A percentile compares a stretch with the other conserved stretches of the same genome.
These are phyloP conservation scores for Catharus minimus DNA, from an alignment of 2,113 vertebrate genomes.

Conservation along the genomic window DNA sequence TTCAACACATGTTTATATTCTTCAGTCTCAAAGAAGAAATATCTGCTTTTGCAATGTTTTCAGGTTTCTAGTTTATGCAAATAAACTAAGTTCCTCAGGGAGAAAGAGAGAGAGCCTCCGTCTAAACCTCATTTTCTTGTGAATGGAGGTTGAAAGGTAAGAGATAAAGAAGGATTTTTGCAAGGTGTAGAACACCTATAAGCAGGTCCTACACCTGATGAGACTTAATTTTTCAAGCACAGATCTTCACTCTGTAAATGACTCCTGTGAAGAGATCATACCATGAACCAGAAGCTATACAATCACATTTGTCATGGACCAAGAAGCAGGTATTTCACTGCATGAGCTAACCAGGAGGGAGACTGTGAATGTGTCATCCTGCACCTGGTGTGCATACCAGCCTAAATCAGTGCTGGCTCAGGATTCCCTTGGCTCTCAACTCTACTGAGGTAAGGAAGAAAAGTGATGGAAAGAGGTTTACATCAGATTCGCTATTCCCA, in stretches of 20 bases:
- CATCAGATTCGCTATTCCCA: background rate
- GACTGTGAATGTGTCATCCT: background rate
- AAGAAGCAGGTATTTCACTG: background rate
- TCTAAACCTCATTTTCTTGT: background rate
- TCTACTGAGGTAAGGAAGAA: background rate
- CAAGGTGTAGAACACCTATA: background rate
- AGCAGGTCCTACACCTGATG: background rate
- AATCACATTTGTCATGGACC: fast-evolving
- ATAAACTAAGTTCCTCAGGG: background rate
- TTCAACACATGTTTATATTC: background rate
- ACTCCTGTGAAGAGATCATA: background rate
- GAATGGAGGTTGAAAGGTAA: background rate
- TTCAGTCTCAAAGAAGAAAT: background rate
- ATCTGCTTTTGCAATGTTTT: background rate
- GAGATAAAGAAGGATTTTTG: background rate
- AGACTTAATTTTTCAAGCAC: background rate
- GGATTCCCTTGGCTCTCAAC: background rate
- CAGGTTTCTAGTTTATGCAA: background rate
- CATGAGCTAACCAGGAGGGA: background rate
- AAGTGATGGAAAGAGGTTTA: background rate
- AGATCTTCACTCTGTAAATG: background rate
- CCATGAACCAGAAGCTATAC: background rate
- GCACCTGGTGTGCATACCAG: background rate
- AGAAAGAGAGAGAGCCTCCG: background rate
- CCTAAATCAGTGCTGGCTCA: background rate